Conservation (phyloP, 2,113 vertebrate species). For the Dermatemys mawii region DNA sequence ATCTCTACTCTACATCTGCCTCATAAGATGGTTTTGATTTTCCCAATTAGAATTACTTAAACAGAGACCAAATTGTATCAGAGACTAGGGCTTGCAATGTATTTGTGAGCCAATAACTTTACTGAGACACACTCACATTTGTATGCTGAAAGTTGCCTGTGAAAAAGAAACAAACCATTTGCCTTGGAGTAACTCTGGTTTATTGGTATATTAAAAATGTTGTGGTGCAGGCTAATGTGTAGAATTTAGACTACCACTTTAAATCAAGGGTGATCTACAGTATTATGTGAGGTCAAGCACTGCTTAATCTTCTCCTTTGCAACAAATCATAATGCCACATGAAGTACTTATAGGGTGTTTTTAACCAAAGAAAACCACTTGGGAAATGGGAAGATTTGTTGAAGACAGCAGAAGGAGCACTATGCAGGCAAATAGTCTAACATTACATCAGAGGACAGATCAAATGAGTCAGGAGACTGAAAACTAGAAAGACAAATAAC, state of each 20-base stretch:
- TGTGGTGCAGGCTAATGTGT: constrained; percentile 3
- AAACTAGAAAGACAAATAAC: not conserved
- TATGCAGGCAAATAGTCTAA: not conserved
- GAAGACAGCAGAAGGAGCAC: not conserved
- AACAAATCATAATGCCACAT: constrained; percentile 30
- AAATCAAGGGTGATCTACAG: constrained; percentile 40
- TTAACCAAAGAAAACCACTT: constrained; percentile 5
- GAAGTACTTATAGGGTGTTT: not conserved
- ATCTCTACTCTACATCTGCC: not conserved
- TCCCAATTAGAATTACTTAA: not conserved
- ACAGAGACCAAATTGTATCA: not conserved
- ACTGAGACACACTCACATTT: not conserved
- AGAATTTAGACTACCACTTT: constrained; percentile 56
- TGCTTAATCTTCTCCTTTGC: not conserved
- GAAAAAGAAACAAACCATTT: not conserved
- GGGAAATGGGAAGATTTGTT: constrained; percentile 15
- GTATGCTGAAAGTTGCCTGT: constrained; percentile 22
- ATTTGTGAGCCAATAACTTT: not conserved
- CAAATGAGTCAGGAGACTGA: not conserved
- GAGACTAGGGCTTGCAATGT: not conserved
- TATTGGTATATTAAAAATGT: constrained; percentile 45
- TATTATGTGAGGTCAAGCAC: not conserved
- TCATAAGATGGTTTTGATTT: not conserved
- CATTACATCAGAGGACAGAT: not conserved
- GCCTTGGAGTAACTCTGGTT: constrained; percentile 41